Conservation (phyloP, 2,888 invertebrate species). For the Drosophila anomalata region DNA sequence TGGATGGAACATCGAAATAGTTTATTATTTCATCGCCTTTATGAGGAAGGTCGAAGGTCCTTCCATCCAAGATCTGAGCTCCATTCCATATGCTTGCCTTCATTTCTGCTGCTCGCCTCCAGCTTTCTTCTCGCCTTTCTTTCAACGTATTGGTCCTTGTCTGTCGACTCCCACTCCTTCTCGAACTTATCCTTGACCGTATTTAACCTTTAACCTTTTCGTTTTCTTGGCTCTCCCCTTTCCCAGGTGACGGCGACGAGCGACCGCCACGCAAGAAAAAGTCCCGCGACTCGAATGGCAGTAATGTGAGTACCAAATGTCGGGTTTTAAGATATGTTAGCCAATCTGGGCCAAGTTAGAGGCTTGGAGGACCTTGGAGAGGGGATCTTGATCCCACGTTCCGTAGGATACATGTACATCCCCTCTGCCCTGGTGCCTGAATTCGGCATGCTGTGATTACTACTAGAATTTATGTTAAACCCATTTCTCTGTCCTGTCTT, state of each 20-base stretch:
- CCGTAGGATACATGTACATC: no score
- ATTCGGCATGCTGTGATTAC: slow-evolving; percentile 7
- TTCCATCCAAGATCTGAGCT: not conserved
- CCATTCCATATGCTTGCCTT: not conserved
- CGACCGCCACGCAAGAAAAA: slow-evolving; percentile 83
- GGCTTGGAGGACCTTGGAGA: not conserved
- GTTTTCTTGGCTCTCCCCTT: not conserved
- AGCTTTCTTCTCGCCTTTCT: not conserved
- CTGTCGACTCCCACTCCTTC: not conserved
- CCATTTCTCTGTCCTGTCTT: not conserved
- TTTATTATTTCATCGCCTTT: no score
- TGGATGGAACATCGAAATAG: not conserved
- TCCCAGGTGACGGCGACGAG: slow-evolving; percentile 80
- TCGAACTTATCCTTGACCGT: not conserved
- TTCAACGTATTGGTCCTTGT: slow-evolving; percentile 1
- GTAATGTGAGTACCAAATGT: slow-evolving; percentile 72
- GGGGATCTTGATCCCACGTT: not conserved
- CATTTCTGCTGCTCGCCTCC: not conserved
- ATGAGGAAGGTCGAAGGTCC: not conserved
- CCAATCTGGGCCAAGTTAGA: not conserved
- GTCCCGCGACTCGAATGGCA: slow-evolving; percentile 80
- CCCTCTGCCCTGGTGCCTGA: not conserved
- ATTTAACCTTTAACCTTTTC: slow-evolving; percentile 5
- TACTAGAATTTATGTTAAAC: slow-evolving; percentile 1
- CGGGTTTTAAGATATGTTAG: not conserved